These are phyloP conservation scores for Cathartes aura DNA, from an alignment of 2,113 vertebrate genomes.

Conservation along the genomic window DNA sequence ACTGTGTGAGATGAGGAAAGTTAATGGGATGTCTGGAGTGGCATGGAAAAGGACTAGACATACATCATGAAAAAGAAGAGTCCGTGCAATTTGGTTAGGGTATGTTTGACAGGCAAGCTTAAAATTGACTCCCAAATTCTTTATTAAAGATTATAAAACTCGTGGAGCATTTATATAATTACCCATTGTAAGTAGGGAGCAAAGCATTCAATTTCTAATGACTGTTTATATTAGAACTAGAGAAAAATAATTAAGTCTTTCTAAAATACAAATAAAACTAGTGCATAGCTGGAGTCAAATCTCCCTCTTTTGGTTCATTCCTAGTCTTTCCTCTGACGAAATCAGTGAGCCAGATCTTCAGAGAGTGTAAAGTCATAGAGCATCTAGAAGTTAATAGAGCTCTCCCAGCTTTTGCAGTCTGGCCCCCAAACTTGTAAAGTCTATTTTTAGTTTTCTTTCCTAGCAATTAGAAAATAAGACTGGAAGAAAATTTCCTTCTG, in stretches of 20 bases:
- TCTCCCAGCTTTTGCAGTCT: neutral
- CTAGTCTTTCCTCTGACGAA: neutral
- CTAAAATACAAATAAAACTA: neutral
- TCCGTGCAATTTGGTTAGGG: neutral
- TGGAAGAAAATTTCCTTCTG: slow-evolving; percentile 7
- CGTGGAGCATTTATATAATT: neutral
- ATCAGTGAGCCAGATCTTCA: neutral
- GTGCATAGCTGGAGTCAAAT: neutral
- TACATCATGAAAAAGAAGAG: neutral
- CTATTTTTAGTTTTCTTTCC: slow-evolving; percentile 46
- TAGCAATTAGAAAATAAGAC: slow-evolving; percentile 49
- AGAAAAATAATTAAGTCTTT: neutral
- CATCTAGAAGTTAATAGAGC: neutral
- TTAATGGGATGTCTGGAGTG: neutral
- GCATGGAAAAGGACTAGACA: neutral
- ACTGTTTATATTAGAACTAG: neutral
- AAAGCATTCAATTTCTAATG: neutral
- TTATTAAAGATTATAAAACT: neutral
- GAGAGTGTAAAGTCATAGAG: neutral
- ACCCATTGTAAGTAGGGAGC: neutral
- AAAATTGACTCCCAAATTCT: neutral
- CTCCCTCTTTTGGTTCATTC: neutral
- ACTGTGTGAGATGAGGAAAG: neutral
- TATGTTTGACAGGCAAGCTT: neutral
- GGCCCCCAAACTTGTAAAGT: neutral